Base-by-base conservation (phyloP, 2,888 invertebrate species). In the Idaea aversata region DNA sequence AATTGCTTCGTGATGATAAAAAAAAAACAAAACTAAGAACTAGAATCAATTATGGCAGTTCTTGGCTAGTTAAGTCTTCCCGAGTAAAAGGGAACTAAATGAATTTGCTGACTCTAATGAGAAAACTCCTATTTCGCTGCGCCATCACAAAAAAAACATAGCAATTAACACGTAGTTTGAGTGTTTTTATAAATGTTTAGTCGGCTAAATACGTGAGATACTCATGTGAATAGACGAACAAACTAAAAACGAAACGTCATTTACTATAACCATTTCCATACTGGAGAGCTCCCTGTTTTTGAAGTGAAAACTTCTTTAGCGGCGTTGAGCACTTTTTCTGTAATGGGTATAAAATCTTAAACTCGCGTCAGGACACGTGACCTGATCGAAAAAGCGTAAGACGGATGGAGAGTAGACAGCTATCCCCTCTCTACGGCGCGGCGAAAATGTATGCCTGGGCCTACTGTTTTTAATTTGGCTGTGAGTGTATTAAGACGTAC, bases 41-140 rank as follows among this genome's bases (percentile, higher is more conserved):
- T 73, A 68, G 68, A 79, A 80, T 78, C 78, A 82, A 82, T 82
- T 82, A 79, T 71, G 72, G 62, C 67, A 70, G 65, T 72, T 75
- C 75, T 76, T 71, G 67, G 68, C 65, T 69, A 73, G 65, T 66
- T 70, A 65, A 70, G 75, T 71, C 73, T 70, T 71, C 73, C 71
- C 71, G 68, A 70, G 76, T 71, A 74, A 77, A 79, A 75, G 72
- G 71, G 75, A 79, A 74, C 80, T 84, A 86, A 88, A 86, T 84
- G 85, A 87, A 88, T 87, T 88, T 87, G 79, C 86, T 73, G 78
- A 73, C 78, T 81, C 79, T 88, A 88, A 87, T 85, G 86, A 86
- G 88, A 87, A 88, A 88, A 88, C 79, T 88, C 84, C 77, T 76
- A 84, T 84, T 88, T 83, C 76, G 77, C 70, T 73, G 72, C 72